Percentiles rank a stretch among this genome's conserved stretches.
Conservation (phyloP, 2,888 invertebrate species). For the Drosophila sordidapex region DNA sequence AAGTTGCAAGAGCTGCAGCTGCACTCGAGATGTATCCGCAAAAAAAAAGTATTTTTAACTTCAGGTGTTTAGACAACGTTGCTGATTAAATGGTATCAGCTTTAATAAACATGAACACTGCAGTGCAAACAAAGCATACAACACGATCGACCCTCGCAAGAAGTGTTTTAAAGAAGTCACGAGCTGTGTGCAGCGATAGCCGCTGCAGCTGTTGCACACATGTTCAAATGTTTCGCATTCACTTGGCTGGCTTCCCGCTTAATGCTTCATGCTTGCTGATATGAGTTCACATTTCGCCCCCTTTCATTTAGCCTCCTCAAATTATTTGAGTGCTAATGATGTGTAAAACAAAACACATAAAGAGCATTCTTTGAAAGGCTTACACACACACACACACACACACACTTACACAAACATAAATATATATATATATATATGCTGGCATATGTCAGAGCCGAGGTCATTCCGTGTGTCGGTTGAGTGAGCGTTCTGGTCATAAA, state of each 20-base stretch:
- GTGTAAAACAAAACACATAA: conserved; percentile 59
- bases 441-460: conserved; percentile 44
- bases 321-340: conserved; percentile 62
- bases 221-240: conserved; percentile 55
- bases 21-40: background rate
- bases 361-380: conserved; percentile 39
- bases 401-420: background rate
- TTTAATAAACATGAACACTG: background rate
- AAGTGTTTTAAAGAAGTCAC: conserved; percentile 29
- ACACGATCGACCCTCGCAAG: conserved; percentile 18
- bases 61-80: background rate
- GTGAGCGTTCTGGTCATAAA: conserved; percentile 50
- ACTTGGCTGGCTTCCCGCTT: conserved; percentile 47
- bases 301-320: conserved; percentile 22
- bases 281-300: conserved; percentile 21
- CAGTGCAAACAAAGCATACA: conserved; percentile 2
- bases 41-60: background rate
- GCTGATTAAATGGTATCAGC: background rate
- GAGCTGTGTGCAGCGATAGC: conserved; percentile 14
- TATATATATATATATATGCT: conserved; percentile 14
- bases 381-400: background rate
- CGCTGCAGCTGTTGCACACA: conserved; percentile 73
- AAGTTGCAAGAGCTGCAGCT: background rate
- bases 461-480: conserved; percentile 44
- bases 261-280: conserved; percentile 34